Base-by-base conservation (phyloP, 2,888 invertebrate species). In the Spilosoma lubricipeda region DNA sequence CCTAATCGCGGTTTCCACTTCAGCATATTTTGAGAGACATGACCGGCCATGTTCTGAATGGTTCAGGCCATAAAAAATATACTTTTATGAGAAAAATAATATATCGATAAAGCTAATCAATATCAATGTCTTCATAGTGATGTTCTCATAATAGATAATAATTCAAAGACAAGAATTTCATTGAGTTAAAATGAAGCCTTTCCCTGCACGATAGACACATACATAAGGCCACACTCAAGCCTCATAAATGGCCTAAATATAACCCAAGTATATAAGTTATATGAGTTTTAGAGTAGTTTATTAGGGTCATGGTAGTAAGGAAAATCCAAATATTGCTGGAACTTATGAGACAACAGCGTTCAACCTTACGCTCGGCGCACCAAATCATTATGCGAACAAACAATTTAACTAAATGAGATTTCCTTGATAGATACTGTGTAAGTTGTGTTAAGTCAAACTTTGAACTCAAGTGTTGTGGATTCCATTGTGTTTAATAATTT, bases 341-440 rank as follows among this genome's bases (percentile, higher is more conserved):
- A 66, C 48, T 75, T 75, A 71, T 59, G 65, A 65, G 71, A 68
- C 39, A 42, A 67, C 66, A 33, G 64, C 56, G 27, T 59, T 48
- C 36, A 66, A 48, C 39, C 52, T 64, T 64, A 56, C 18, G 42
- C 64, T 56, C 39, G 30, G 71, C 39, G 27, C 33, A 65, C 48
- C 68, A 75, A 68, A 75, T 72, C 71, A 75, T 72, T 56, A 75
- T 70, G 52, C 11, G 52, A 64, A 56, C 69, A 75, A 71, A 75
- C 75, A 69, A 72, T 75, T 75, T 75, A 69, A 33, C 68, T 72
- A 72, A 75, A 75, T 75, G 71, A 75, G 71, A 72, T 71, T 71
- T 67, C 42, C 64, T 23, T 15, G 67, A 45, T 39, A 71, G 71
- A 71, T 71, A 59, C 18, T 45, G 11, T 67, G 48, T 39, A 42